phyloP scores from a whole-genome alignment of 2,888 invertebrate species.

The Sphaeridia pumilis region DNA sequence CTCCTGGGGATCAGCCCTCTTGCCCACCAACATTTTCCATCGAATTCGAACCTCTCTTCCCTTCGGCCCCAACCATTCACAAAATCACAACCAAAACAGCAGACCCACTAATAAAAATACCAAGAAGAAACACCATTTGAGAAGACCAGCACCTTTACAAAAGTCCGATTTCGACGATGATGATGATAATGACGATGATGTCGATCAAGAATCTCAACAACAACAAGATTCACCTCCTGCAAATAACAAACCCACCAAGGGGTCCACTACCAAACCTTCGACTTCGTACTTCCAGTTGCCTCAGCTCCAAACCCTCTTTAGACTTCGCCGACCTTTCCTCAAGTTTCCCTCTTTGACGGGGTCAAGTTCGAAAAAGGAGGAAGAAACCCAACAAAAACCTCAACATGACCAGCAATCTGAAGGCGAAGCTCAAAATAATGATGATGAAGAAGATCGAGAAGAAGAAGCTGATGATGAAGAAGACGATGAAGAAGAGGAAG shows the following conservation, averaged over 20 bases:
- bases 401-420: neutral
- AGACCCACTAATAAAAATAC: neutral
- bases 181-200: too few relatives aligned
- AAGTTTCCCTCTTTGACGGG: neutral
- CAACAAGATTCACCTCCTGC: neutral
- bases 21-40: neutral
- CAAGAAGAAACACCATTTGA: neutral
- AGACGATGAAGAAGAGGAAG: neutral
- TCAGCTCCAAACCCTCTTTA: neutral
- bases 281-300: neutral
- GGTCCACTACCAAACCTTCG: neutral
- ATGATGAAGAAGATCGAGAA: neutral
- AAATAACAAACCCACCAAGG: neutral
- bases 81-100: too few relatives aligned
- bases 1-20: neutral
- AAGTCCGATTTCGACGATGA: neutral
- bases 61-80: too few relatives aligned
- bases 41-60: neutral
- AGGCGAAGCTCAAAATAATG: neutral
- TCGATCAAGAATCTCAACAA: too few relatives aligned
- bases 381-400: neutral
- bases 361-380: neutral
- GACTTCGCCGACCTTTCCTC: neutral
- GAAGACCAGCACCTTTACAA: neutral
- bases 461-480: neutral